Base-by-base conservation (phyloP, 2,888 invertebrate genomes). In the Campaea margaritaria region DNA sequence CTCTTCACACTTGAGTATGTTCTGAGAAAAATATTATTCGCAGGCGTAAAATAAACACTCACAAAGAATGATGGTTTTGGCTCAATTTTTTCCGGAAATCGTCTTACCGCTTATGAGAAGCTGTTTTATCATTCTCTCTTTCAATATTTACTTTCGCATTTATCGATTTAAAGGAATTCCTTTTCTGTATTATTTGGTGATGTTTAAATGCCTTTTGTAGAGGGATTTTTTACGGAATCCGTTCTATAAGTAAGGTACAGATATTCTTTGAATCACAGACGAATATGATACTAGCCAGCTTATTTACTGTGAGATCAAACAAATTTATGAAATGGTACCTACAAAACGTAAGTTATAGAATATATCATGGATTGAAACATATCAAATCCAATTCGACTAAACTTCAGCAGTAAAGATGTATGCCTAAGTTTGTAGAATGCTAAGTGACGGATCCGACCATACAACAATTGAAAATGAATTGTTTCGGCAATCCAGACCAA, bases 111-210 rank as follows among this genome's bases (percentile, higher is more conserved):
- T 58, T 50, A 52, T 65, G 59, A 53, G 65, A 65, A 68, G 62
- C 60, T 64, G 60, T 61, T 61, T 57, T 58, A 63, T 66, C 62
- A 57, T 62, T 52, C 62, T 62, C 47, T 41, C 43, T 49, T 65
- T 63, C 54, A 51, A 55, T 51, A 65, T 59, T 50, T 60, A 52
- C 34, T 47, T 43, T 48, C 47, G 38, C 55, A 42, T 59, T 58
- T 56, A 61, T 61, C 62, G 50, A 62, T 54, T 48, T 58, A 48
- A 39, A 45, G 45, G 52, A 57, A 54, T 48, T 46, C 21, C 15
- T 31, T 36, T 53, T n/a, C 15, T 36, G 47, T 52, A 43, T 12
- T 38, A 21, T 34, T 51, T 14, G 2, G 28, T 28, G 13, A 7
- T 39, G 14, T 46, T 15, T 16, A 41, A 38, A 51, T 27, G 39